These are phyloP conservation scores for Aulostomus chinensis DNA, from an alignment of 2,797 vertebrate species.

Conservation along the genomic window DNA sequence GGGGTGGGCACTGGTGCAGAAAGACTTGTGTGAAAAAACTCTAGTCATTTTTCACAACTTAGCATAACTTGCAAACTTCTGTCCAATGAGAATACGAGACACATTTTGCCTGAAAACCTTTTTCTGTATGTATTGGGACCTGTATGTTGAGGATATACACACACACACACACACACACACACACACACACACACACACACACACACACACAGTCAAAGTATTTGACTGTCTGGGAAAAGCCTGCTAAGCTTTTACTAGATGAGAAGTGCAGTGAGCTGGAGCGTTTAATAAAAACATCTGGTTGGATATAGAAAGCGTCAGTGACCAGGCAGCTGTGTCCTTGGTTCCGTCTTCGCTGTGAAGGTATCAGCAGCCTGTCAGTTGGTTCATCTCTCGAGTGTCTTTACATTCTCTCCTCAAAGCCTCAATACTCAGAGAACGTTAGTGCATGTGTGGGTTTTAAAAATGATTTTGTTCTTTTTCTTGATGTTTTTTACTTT, in stretches of 20 bases:
- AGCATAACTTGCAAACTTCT: slow-evolving; percentile 27
- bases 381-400: not conserved
- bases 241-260: slow-evolving; percentile 8
- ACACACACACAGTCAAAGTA: too few relatives aligned
- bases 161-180: too few relatives aligned
- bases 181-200: too few relatives aligned
- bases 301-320: not conserved
- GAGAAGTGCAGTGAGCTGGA: not conserved
- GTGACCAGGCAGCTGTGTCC: not conserved
- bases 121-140: slow-evolving; percentile 27
- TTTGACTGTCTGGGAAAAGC: too few relatives aligned
- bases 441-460: too few relatives aligned
- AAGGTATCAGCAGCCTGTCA: not conserved
- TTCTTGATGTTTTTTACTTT: not conserved
- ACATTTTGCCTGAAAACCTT: slow-evolving; percentile 32
- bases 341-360: not conserved
- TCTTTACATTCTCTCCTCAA: too few relatives aligned
- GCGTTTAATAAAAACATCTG: not conserved
- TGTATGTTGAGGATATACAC: too few relatives aligned
- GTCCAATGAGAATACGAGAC: slow-evolving; percentile 31
- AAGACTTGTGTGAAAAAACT: too few relatives aligned
- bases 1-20: too few relatives aligned
- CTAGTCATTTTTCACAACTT: slow-evolving; percentile 48
- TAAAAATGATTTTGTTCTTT: too few relatives aligned
- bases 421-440: too few relatives aligned